phyloP scores from a whole-genome alignment of 2,113 vertebrate species.

The Pterocles gutturalis region DNA sequence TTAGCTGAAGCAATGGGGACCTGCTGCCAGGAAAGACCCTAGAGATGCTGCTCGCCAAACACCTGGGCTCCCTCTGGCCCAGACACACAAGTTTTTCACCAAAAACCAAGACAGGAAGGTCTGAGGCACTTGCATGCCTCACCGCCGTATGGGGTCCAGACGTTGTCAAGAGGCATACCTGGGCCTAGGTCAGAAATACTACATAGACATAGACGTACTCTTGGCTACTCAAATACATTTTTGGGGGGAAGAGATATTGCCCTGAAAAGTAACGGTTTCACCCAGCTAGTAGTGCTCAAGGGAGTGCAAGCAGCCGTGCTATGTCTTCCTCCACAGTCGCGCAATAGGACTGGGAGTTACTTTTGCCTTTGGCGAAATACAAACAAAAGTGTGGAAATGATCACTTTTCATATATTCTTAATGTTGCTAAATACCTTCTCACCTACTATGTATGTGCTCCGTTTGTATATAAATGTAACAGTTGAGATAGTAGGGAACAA shows the following conservation, averaged over 20 bases:
- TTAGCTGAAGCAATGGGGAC: not conserved
- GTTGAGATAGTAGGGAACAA: not conserved
- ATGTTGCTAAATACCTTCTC: not conserved
- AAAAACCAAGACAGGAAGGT: not conserved
- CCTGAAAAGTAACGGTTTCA: not conserved
- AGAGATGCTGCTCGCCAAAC: not conserved
- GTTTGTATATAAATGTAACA: not conserved
- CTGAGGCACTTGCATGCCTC: not conserved
- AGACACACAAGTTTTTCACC: not conserved
- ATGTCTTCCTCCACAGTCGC: rapidly evolving
- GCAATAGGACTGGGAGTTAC: not conserved
- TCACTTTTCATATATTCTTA: not conserved
- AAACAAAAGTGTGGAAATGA: not conserved
- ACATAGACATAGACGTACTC: not conserved
- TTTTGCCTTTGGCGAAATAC: not conserved
- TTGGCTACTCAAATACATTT: not conserved
- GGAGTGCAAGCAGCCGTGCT: rapidly evolving
- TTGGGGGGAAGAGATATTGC: not conserved
- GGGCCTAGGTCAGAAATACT: not conserved
- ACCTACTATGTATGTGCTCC: not conserved
- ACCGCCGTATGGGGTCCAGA: not conserved
- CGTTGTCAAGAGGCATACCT: not conserved
- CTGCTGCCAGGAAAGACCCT: not conserved
- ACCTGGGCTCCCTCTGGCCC: not conserved
- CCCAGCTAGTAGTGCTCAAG: not conserved